Base-by-base conservation (phyloP, 1,140 invertebrate genomes). In the Delia radicum region DNA sequence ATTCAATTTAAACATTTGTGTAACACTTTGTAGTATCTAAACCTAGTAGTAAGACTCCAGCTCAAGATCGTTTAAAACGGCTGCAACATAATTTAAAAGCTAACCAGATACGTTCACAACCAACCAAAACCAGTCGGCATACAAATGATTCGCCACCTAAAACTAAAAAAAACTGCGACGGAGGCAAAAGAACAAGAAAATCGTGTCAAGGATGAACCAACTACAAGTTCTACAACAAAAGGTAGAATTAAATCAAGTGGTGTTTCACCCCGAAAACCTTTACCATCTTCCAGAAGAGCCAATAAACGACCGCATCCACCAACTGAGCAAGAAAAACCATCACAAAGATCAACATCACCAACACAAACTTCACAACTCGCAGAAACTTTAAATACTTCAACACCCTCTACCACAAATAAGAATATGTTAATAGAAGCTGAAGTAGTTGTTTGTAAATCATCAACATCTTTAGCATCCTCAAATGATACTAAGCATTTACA, bases 21-120 rank as follows among this genome's bases (percentile, higher is more conserved):
- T n/a, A n/a, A n/a, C n/a, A n/a, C 27, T 15, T 72, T 37, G 15
- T n/a, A 67, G 31, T 42, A n/a, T 26, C 55, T n/a, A 74, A 74
- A 71, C 10, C 63, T 4, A 29, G 28, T 4, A 29, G 28, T 0
- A 73, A 55, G 15, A 76, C 75, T 13, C 76, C 78, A 1, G 83
- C 83, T 0, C 83, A 85, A 71, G 78, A 81, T 26, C 82, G 83
- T 12, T 79, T 85, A 0, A 83, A 83, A 33, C 76, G 83, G 2
- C 65, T 85, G 71, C 83, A 85, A 63, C 42, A 55, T 1, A 77
- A 74, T 27, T 61, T 85, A 5, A 82, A 81, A 46, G 42, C 73
- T 27, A 29, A 46, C 0, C 28, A 69, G 26, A 75, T 69, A 7
- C 33, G 71, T n/a, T 0, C 61, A 67, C 5, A 67, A 21, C 10